A percentile compares a stretch with the other conserved stretches of the same genome.
These are phyloP conservation scores for Astur gentilis DNA, from an alignment of 2,113 vertebrate genomes.

Conservation along the genomic window DNA sequence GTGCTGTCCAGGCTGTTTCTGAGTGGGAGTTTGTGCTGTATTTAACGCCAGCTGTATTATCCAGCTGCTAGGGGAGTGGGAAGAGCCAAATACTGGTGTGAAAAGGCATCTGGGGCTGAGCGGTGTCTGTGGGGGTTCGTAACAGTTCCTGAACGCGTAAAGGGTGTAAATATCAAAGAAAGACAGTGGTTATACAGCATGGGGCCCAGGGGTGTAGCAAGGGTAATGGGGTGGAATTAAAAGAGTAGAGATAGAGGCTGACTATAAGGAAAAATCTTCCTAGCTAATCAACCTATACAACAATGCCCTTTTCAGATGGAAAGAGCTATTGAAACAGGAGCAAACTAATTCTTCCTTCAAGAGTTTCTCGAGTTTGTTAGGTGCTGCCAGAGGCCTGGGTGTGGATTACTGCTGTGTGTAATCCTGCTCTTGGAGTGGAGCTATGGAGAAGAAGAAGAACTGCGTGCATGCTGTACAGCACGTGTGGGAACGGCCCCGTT, in stretches of 20 bases:
- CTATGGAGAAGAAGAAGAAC: neutral
- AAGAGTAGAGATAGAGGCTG: neutral
- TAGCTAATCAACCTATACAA: neutral
- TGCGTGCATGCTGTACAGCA: rapidly evolving
- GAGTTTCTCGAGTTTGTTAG: neutral
- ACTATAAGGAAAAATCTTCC: neutral
- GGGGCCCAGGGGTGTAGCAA: neutral
- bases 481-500: neutral
- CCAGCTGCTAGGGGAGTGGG: neutral
- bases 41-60: neutral
- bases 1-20: neutral
- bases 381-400: neutral
- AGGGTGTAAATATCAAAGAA: neutral
- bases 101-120: neutral
- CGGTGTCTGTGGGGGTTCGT: rapidly evolving
- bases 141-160: neutral
- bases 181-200: rapidly evolving
- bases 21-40: neutral
- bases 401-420: neutral
- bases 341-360: neutral
- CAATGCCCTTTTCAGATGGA: neutral
- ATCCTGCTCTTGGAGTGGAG: neutral
- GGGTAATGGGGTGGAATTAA: neutral
- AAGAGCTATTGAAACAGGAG: neutral
- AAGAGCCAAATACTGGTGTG: neutral